Evolutionary conservation across 2,113 vertebrate genomes (phyloP).

Genomic region (Salvelinus fontinalis): DNA sequence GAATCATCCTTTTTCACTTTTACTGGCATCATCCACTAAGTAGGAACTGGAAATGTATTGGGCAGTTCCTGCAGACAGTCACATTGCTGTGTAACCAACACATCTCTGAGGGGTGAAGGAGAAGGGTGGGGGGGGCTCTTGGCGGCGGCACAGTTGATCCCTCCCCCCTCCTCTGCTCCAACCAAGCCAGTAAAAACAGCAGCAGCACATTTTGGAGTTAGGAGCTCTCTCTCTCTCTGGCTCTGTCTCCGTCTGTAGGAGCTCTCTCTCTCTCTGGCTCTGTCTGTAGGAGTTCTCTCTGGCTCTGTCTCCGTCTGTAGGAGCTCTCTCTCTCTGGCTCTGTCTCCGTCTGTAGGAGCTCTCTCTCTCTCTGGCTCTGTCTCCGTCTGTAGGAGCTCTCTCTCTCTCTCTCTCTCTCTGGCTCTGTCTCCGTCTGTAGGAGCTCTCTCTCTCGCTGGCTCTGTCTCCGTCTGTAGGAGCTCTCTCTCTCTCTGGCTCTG

Average conservation of each 20-base stretch:
- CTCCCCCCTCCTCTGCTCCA: slow-evolving; percentile 32
- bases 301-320: too few relatives aligned
- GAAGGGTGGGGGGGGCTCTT: slow-evolving; percentile 9
- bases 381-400: too few relatives aligned
- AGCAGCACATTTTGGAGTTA: neutral
- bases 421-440: too few relatives aligned
- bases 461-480: too few relatives aligned
- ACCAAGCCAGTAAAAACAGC: slow-evolving; percentile 14
- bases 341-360: too few relatives aligned
- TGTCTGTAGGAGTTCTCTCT: neutral
- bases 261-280: too few relatives aligned
- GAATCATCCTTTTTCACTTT: slow-evolving; percentile 31
- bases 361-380: neutral
- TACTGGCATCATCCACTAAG: slow-evolving; percentile 49
- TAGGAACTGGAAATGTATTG: slow-evolving; percentile 52
- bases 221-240: neutral
- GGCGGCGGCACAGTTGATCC: slow-evolving; percentile 55
- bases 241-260: too few relatives aligned
- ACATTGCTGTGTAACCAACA: slow-evolving; percentile 23
- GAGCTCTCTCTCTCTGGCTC: too few relatives aligned
- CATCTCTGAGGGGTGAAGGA: neutral
- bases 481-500: too few relatives aligned
- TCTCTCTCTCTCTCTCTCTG: too few relatives aligned
- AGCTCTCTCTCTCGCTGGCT: too few relatives aligned
- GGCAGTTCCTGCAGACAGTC: slow-evolving; percentile 41